phyloP scores from a whole-genome alignment of 30 jellyfish, hydroid and myxozoan species.

The Cassiopea andromeda region DNA sequence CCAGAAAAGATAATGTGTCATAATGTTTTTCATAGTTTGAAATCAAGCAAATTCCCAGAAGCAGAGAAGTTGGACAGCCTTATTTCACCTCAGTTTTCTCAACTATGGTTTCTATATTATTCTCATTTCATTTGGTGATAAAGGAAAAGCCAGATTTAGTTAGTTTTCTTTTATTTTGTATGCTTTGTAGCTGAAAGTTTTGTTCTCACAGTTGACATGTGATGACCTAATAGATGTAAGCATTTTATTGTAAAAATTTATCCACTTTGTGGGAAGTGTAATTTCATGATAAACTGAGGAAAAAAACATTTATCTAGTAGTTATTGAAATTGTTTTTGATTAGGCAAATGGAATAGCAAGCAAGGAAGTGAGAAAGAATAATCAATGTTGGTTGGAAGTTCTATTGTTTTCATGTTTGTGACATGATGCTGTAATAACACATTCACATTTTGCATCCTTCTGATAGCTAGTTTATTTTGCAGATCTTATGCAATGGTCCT shows the following conservation, averaged over 20 bases:
- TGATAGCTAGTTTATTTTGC: conserved; percentile 2
- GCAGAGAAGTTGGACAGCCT: conserved; percentile 95
- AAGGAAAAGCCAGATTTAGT: conserved; percentile 90
- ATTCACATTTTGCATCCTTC: not conserved
- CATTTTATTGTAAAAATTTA: too few species aligned
- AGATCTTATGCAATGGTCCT: conserved; percentile 99
- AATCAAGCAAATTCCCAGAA: conserved; percentile 70
- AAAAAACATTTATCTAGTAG: too few species aligned
- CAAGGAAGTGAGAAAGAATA: too few species aligned
- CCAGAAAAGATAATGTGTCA: not conserved
- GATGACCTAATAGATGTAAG: too few species aligned
- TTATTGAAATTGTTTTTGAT: too few species aligned
- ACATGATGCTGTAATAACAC: too few species aligned
- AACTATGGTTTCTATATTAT: conserved; percentile 67
- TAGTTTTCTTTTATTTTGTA: not conserved
- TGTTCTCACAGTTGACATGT: too few species aligned
- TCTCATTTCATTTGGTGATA: conserved; percentile 60
- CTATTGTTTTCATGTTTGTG: too few species aligned
- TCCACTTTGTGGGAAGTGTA: too few species aligned
- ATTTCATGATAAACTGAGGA: too few species aligned
- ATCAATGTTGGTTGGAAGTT: too few species aligned
- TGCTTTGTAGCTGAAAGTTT: not conserved
- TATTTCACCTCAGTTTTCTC: conserved; percentile 76
- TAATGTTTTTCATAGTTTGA: conserved; percentile 34
- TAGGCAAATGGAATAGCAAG: too few species aligned